phyloP scores from a whole-genome alignment of 2,888 invertebrate genomes.

The Drosophila recens region DNA sequence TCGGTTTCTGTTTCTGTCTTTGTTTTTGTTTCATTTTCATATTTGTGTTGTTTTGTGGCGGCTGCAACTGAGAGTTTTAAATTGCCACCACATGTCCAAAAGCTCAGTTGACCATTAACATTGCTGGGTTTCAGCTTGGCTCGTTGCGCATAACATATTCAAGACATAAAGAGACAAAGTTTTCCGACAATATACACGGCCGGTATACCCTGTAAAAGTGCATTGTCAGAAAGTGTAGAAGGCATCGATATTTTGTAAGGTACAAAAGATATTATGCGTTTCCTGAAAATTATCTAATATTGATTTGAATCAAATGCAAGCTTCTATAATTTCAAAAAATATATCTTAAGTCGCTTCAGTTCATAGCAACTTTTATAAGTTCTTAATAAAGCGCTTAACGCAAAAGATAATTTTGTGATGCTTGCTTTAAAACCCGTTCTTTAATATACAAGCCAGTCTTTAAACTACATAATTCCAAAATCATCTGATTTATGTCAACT shows the following conservation, averaged over 20 bases:
- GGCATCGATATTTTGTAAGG: not conserved
- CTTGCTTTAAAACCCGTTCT: too few relatives aligned
- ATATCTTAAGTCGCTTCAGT: too few relatives aligned
- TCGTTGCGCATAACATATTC: conserved; percentile 13
- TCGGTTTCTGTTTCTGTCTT: conserved; percentile 16
- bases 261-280: too few relatives aligned
- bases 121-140: conserved; percentile 24
- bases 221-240: not conserved
- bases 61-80: conserved; percentile 51
- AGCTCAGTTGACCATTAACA: conserved; percentile 58
- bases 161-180: conserved; percentile 19
- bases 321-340: too few relatives aligned
- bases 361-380: too few relatives aligned
- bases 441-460: too few relatives aligned
- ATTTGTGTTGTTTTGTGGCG: conserved; percentile 19
- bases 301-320: too few relatives aligned
- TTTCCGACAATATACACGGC: conserved; percentile 2
- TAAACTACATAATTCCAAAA: too few relatives aligned
- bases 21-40: conserved; percentile 29
- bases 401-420: too few relatives aligned
- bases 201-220: conserved; percentile 15
- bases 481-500: too few relatives aligned
- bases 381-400: too few relatives aligned
- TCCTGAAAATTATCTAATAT: too few relatives aligned
- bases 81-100: conserved; percentile 38